These are phyloP conservation scores for Caiman crocodilus DNA, from an alignment of 2,797 vertebrate species.

Conservation along the genomic window DNA sequence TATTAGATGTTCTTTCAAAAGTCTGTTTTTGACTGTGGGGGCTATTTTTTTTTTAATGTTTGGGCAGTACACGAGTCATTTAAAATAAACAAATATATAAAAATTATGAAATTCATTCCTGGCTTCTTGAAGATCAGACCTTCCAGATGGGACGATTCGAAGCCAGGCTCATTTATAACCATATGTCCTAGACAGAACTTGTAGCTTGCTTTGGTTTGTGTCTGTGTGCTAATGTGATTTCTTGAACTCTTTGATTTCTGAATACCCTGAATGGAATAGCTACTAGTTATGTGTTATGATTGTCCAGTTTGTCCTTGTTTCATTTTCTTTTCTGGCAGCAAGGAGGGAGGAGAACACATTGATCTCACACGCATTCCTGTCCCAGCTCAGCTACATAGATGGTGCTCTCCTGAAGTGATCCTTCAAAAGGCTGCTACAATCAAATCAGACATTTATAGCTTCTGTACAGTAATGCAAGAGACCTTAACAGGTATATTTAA, in stretches of 20 bases:
- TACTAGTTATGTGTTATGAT: rapidly evolving
- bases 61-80: background rate
- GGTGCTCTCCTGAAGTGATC: constrained; percentile 84
- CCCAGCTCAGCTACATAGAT: constrained; percentile 79
- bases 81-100: background rate
- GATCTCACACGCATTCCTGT: constrained; percentile 78
- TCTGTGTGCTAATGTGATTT: background rate
- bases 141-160: background rate
- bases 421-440: constrained; percentile 65
- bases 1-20: background rate
- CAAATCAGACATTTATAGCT: constrained; percentile 82
- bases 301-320: background rate
- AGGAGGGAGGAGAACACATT: constrained; percentile 68
- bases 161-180: background rate
- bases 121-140: background rate
- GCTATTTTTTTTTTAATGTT: background rate
- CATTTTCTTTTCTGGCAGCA: constrained; percentile 62
- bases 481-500: constrained; percentile 80
- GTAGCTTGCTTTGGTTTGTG: background rate
- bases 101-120: background rate
- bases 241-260: background rate
- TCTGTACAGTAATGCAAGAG: constrained; percentile 83
- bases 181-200: background rate
- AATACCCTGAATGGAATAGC: rapidly evolving
- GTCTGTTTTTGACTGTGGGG: background rate